Conservation (phyloP, 2,113 vertebrate genomes). For the Dicrurus megarhynchus region DNA sequence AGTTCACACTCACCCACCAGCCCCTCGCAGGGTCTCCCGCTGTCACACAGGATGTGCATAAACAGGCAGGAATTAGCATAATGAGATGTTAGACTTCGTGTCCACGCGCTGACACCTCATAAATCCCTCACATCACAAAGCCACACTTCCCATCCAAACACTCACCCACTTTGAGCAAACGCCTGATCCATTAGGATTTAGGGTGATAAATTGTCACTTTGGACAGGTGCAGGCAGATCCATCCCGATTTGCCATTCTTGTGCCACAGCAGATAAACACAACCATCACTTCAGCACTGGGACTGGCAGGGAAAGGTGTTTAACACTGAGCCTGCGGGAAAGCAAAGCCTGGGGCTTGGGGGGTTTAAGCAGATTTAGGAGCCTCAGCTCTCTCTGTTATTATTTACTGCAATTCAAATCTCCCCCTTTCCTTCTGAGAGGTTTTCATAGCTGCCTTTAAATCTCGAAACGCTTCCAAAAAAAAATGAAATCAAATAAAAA, state of each 20-base stretch:
- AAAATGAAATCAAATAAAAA: not conserved
- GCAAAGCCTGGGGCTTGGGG: not conserved
- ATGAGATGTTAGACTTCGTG: not conserved
- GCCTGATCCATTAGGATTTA: not conserved
- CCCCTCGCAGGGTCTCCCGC: not conserved
- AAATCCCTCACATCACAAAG: not conserved
- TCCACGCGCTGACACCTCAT: not conserved
- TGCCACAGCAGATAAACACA: not conserved
- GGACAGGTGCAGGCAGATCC: not conserved
- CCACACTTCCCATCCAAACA: not conserved
- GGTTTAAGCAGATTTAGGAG: not conserved
- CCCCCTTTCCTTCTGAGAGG: not conserved
- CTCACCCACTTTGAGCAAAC: slow-evolving; percentile 12
- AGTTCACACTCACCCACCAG: not conserved
- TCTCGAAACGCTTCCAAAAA: not conserved
- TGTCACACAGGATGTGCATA: not conserved
- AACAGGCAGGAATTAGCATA: not conserved
- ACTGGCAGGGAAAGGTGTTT: not conserved
- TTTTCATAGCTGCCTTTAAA: not conserved
- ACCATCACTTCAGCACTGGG: not conserved
- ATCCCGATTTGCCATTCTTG: not conserved
- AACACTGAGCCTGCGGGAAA: not conserved
- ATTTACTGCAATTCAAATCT: not conserved
- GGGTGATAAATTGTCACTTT: not conserved
- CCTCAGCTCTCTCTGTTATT: not conserved